Conservation (phyloP, 2,888 invertebrate species). For the Ochropleura plecta region DNA sequence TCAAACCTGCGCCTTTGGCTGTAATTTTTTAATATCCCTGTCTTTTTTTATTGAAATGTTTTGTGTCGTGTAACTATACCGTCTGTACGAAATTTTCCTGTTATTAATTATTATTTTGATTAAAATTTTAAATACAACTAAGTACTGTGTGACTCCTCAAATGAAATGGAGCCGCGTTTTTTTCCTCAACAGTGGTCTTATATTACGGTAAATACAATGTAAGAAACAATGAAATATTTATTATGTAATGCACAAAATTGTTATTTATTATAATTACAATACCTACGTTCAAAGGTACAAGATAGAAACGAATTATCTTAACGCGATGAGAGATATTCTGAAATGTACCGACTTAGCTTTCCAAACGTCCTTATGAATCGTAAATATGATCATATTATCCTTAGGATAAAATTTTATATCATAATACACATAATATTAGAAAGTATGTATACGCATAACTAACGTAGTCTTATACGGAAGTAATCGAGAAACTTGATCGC, state of each 20-base stretch:
- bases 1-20: constrained; percentile 89
- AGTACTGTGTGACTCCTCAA: constrained; percentile 86
- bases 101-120: constrained; percentile 83
- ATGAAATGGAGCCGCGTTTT: constrained; percentile 81
- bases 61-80: constrained; percentile 83
- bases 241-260: constrained; percentile 90
- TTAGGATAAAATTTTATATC: constrained; percentile 90
- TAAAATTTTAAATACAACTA: constrained; percentile 88
- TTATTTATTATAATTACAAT: constrained; percentile 90
- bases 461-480: constrained; percentile 90
- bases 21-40: constrained; percentile 88
- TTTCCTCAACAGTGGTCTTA: constrained; percentile 88
- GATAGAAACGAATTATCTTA: constrained; percentile 90
- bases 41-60: constrained; percentile 88
- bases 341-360: constrained; percentile 88
- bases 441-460: constrained; percentile 90
- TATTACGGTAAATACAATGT: constrained; percentile 89
- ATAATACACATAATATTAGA: constrained; percentile 90
- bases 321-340: constrained; percentile 89
- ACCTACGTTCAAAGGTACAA: constrained; percentile 90
- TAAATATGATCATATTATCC: constrained; percentile 89
- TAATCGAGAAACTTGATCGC: constrained; percentile 87
- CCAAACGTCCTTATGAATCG: constrained; percentile 87
- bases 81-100: constrained; percentile 83
- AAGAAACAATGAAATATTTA: constrained; percentile 90